Evolutionary conservation across 1,140 invertebrate genomes (phyloP), one percentile per base, ranked within the genome.

Genomic region (Leptoteleia sp.): DNA sequence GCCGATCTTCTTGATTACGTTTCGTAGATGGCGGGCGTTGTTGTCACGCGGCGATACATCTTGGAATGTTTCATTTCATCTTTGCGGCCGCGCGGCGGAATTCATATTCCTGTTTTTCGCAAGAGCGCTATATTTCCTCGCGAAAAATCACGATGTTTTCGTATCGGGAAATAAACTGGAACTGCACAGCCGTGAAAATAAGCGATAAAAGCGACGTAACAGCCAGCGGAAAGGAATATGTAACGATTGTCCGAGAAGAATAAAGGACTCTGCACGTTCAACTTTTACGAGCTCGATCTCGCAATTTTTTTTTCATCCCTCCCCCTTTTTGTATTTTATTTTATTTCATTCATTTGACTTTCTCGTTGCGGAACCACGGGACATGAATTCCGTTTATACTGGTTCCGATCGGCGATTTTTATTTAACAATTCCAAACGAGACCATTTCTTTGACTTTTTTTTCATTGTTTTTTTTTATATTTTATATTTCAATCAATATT

Each of bases 211-310:
- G 13, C 47, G 37, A 13, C 61, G 37, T 33, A 64, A 73, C 57
- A 25, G 37, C 13, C 25, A 52, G 42, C 31, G 52, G 47, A 76
- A 76, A 68, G 38, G 64, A 76, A 76, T 76, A 68, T 57, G 72
- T 68, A 68, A 76, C 72, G 62, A 76, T 62, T 68, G 72, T 67
- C 54, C 59, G 47, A 67, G 72, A 54, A 54, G 55, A 57, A 76
- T 67, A 76, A 76, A 80, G 62, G 64, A 71, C 71, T 70, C 35
- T 52, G 59, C 43, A 65, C 67, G 61, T 71, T 65, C 27, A 65
- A 50, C 59, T 65, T 64, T 73, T 73, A 64, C n/a, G n/a, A n/a
- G n/a, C n/a, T n/a, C 54, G 45, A 71, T 59, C 47, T 37, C 16
- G 48, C 65, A 57, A 54, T 54, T 54, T 54, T 50, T 37, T 43